Percentiles rank a stretch among this genome's conserved stretches.
Conservation (phyloP, 2,113 vertebrate genomes). For the Synodontis membranacea region DNA sequence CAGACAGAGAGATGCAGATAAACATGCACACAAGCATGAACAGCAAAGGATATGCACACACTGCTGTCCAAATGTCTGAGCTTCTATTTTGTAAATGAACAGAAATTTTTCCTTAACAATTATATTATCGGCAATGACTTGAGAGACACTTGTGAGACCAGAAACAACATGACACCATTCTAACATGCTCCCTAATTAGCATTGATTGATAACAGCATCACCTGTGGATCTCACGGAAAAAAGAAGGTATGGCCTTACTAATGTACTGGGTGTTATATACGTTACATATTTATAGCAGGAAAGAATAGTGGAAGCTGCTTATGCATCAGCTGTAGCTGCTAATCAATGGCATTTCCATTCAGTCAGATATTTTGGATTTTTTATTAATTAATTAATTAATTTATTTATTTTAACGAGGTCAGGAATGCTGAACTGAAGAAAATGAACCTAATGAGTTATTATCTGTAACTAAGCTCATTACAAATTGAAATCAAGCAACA, state of each 20-base stretch:
- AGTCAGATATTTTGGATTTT: not conserved
- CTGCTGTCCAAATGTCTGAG: not conserved
- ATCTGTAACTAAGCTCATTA: not conserved
- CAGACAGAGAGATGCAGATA: conserved; percentile 25
- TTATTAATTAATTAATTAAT: not conserved
- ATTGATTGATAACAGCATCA: not conserved
- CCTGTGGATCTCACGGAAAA: not conserved
- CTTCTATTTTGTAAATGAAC: not conserved
- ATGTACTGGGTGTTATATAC: not conserved
- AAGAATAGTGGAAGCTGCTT: not conserved
- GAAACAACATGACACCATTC: not conserved
- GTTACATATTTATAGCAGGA: not conserved
- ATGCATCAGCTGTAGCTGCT: not conserved
- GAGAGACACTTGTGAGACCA: not conserved
- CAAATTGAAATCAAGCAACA: not conserved
- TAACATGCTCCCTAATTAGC: not conserved
- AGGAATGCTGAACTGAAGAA: not conserved
- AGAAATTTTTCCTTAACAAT: not conserved
- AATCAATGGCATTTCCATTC: not conserved
- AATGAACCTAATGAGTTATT: not conserved
- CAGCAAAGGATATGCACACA: no score
- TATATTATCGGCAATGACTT: not conserved
- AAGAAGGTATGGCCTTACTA: not conserved
- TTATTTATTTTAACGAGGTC: not conserved
- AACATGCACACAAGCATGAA: conserved; percentile 5